Evolutionary conservation across 2,888 invertebrate species (phyloP).

Genomic region (Drosophila neutralis): DNA sequence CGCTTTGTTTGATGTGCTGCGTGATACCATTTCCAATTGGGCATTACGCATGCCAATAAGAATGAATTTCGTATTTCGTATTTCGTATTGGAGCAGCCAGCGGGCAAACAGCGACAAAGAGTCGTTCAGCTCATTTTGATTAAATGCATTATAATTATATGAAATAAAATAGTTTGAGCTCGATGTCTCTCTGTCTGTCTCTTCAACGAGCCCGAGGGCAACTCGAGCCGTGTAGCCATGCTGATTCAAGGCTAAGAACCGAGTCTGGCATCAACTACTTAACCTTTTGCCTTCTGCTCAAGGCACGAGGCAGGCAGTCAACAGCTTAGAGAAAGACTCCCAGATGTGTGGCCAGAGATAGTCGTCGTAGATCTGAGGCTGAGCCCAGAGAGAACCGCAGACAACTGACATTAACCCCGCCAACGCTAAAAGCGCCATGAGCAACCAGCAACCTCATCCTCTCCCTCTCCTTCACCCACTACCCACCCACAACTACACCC

Average conservation of each 20-base stretch:
- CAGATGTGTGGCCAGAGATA: conserved; percentile 18
- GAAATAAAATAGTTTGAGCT: conserved; percentile 22
- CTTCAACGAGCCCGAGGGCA: background rate
- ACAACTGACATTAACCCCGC: conserved; percentile 64
- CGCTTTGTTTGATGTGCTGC: conserved; percentile 37
- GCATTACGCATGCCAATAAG: conserved; percentile 37
- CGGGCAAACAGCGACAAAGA: background rate
- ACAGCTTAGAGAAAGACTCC: conserved; percentile 7
- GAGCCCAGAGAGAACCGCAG: conserved; percentile 21
- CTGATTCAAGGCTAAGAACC: conserved; percentile 74
- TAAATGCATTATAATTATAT: conserved; percentile 57
- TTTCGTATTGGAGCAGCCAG: background rate
- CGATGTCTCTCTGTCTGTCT: background rate
- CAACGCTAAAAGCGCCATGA: conserved; percentile 29
- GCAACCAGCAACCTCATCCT: background rate
- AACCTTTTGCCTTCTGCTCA: conserved; percentile 57
- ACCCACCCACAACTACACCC: background rate
- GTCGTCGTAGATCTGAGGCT: conserved; percentile 7
- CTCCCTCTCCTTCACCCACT: background rate
- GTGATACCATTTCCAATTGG: conserved; percentile 40
- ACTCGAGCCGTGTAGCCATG: conserved; percentile 40
- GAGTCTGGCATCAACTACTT: conserved; percentile 62
- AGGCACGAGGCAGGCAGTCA: conserved; percentile 6
- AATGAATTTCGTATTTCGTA: background rate
- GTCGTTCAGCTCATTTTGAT: conserved; percentile 3